Percentiles rank a stretch among this genome's conserved stretches.
Evolutionary conservation across 2,888 invertebrate genomes (phyloP).

Genomic region (Atrina japonica): DNA sequence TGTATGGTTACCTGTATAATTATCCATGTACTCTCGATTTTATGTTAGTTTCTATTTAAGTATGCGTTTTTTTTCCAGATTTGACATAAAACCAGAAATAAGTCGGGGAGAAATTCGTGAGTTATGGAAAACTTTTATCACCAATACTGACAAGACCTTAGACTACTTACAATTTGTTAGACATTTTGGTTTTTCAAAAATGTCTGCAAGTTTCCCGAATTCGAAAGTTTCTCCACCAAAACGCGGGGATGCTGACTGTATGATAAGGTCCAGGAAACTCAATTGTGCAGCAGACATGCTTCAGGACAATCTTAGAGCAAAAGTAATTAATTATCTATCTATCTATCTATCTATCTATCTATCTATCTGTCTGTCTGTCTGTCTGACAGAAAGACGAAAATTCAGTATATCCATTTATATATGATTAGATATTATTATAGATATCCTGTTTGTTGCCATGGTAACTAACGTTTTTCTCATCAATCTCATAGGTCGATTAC

Average conservation of each 20-base stretch:
- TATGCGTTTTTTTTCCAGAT: slow-evolving; percentile 51
- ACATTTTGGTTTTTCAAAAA: slow-evolving; percentile 79
- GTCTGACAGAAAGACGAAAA: background rate
- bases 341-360: no score
- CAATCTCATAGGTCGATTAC: slow-evolving; percentile 75
- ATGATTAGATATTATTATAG: background rate
- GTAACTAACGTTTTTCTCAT: no score
- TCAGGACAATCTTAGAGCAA: slow-evolving; percentile 78
- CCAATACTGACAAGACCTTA: slow-evolving; percentile 77
- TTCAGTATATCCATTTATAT: background rate
- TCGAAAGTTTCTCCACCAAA: slow-evolving; percentile 78
- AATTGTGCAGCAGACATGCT: slow-evolving; percentile 80
- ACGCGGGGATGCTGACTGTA: slow-evolving; percentile 79
- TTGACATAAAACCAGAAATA: slow-evolving; percentile 74
- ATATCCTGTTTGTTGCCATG: background rate
- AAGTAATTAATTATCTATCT: slow-evolving; percentile 74
- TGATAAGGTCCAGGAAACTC: slow-evolving; percentile 78
- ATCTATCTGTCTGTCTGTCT: no score
- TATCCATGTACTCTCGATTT: no score
- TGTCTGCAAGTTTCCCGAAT: slow-evolving; percentile 79
- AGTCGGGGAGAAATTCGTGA: slow-evolving; percentile 78
- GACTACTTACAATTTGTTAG: slow-evolving; percentile 79
- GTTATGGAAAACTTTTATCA: slow-evolving; percentile 79
- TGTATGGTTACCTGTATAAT: no score
- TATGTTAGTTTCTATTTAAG: no score